phyloP scores from a whole-genome alignment of 1,140 invertebrate genomes.

The Adoxophyes honmai region DNA sequence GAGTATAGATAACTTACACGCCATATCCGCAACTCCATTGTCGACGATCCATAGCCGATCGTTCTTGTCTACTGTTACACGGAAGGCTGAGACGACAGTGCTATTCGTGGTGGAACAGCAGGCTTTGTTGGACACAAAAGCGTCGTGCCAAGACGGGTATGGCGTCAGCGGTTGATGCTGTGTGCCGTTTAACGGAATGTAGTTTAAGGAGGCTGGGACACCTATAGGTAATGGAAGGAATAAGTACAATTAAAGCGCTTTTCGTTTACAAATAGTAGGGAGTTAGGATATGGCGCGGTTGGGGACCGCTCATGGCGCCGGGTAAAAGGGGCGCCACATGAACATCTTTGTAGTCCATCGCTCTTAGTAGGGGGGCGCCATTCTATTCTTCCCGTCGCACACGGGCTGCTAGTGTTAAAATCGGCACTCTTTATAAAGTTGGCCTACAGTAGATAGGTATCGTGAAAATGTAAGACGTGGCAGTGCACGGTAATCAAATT shows the following conservation, averaged over 20 bases:
- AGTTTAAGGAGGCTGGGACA: conserved; percentile 76
- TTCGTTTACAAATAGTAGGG: no score
- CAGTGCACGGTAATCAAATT: no score
- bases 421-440: no score
- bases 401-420: no score
- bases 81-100: conserved; percentile 75
- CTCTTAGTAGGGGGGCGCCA: no score
- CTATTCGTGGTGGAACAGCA: conserved; percentile 39
- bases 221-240: conserved; percentile 28
- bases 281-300: no score
- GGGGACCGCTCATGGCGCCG: no score
- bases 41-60: conserved; percentile 82
- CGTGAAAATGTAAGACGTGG: no score
- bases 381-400: no score
- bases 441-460: no score
- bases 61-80: conserved; percentile 80
- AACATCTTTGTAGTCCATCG: no score
- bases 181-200: conserved; percentile 62
- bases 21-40: conserved; percentile 79
- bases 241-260: neutral
- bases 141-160: conserved; percentile 84
- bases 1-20: conserved; percentile 52
- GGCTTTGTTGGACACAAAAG: conserved; percentile 69
- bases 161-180: conserved; percentile 80
- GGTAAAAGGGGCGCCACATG: no score